Evolutionary conservation across 2,113 vertebrate genomes (phyloP).

Genomic region (Numenius arquata): DNA sequence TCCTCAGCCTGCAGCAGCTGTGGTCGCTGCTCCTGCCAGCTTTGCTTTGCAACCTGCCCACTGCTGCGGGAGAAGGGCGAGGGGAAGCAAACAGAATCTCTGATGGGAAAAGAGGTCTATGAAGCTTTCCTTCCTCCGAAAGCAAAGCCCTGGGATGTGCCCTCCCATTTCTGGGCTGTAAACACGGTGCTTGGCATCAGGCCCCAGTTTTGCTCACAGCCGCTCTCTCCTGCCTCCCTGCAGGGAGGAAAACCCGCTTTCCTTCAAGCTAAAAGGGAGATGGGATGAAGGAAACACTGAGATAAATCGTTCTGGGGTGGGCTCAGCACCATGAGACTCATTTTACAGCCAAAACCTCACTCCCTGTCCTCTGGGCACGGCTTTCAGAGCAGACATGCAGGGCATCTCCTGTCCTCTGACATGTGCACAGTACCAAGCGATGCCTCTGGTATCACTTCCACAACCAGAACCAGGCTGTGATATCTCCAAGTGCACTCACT

Average conservation of each 20-base stretch:
- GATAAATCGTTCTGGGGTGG: neutral
- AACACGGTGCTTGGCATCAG: neutral
- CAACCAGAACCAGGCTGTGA: fast-evolving
- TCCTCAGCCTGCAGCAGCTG: neutral
- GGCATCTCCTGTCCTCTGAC: neutral
- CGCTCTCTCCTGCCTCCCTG: neutral
- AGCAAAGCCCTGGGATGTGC: neutral
- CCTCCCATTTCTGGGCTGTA: neutral
- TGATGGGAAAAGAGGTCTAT: neutral
- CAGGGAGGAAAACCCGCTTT: neutral
- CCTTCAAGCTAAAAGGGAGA: neutral
- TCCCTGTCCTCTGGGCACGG: neutral
- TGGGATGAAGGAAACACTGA: neutral
- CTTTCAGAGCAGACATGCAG: neutral
- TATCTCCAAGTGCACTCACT: neutral
- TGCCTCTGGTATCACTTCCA: neutral
- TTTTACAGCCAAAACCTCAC: neutral
- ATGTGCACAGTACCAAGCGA: fast-evolving
- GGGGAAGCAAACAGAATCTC: neutral
- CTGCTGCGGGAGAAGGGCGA: neutral
- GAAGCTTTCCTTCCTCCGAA: neutral
- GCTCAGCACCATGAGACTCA: neutral
- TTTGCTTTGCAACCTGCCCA: neutral
- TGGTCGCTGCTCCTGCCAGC: neutral
- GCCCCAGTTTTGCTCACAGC: neutral